phyloP scores from a whole-genome alignment of 2,113 vertebrate species.

The Ibidorhyncha struthersii region DNA sequence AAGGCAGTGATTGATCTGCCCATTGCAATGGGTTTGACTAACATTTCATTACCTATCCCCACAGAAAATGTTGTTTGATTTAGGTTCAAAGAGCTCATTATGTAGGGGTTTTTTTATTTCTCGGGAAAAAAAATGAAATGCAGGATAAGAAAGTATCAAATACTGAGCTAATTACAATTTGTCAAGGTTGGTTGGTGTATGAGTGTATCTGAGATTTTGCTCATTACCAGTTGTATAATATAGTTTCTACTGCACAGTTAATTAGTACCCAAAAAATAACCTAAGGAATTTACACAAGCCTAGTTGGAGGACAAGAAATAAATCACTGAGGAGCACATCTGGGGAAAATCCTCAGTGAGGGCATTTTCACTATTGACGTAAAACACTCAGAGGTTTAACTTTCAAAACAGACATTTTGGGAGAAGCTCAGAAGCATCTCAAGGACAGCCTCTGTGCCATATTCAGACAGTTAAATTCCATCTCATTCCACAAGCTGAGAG shows the following conservation, averaged over 20 bases:
- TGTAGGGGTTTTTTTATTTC: constrained; percentile 2
- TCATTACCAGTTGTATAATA: constrained; percentile 64
- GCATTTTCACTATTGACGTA: neutral
- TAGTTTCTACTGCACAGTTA: constrained; percentile 47
- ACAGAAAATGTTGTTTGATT: constrained; percentile 65
- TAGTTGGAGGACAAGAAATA: constrained; percentile 31
- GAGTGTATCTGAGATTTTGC: constrained; percentile 35
- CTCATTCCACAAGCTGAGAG: neutral
- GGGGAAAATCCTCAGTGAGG: neutral
- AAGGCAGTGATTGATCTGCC: constrained; percentile 51
- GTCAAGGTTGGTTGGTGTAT: constrained; percentile 12
- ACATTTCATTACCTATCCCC: constrained; percentile 60
- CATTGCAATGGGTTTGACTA: constrained; percentile 38
- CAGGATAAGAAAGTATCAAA: constrained; percentile 36
- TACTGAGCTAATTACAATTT: constrained; percentile 62
- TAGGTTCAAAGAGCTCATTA: constrained; percentile 67
- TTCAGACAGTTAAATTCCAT: neutral
- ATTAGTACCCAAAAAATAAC: constrained; percentile 63
- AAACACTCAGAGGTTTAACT: constrained; percentile 9
- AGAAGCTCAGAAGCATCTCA: neutral
- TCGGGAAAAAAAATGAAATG: constrained; percentile 9
- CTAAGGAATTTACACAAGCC: constrained; percentile 38
- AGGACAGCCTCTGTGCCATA: neutral
- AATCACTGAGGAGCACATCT: constrained; percentile 13
- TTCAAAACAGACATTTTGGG: neutral